Conservation (phyloP, 2,888 invertebrate genomes). For the Cephus spinipes region DNA sequence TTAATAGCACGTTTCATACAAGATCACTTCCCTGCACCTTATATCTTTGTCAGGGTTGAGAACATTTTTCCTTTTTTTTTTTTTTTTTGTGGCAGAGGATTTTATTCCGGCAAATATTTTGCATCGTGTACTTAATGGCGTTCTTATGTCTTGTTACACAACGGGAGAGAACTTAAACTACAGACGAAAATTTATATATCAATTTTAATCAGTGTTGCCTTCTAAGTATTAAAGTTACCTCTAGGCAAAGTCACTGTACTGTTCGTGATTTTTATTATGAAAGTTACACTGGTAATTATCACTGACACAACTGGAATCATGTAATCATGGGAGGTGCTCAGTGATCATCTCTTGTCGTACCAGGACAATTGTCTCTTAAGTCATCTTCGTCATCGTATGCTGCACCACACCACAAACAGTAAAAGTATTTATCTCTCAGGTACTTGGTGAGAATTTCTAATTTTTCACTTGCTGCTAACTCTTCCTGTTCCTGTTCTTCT, state of each 20-base stretch:
- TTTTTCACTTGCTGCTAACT: slow-evolving; percentile 68
- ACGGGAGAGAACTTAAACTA: slow-evolving; percentile 14
- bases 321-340: slow-evolving; percentile 33
- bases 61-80: slow-evolving; percentile 2
- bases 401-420: slow-evolving; percentile 85
- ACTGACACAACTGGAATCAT: too few species aligned
- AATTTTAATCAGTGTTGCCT: background rate
- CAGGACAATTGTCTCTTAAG: slow-evolving; percentile 75
- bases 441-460: slow-evolving; percentile 74
- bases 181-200: background rate
- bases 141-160: slow-evolving; percentile 44
- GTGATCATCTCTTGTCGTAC: slow-evolving; percentile 74
- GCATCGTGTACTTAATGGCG: slow-evolving; percentile 48
- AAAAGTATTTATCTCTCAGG: slow-evolving; percentile 76
- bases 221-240: background rate
- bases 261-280: too few species aligned
- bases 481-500: slow-evolving; percentile 49
- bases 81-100: slow-evolving; percentile 15
- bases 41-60: background rate
- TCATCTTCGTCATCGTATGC: slow-evolving; percentile 75
- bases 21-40: slow-evolving; percentile 32
- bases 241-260: too few species aligned
- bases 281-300: too few species aligned
- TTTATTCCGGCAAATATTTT: slow-evolving; percentile 41
- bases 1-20: slow-evolving; percentile 46